A percentile compares a stretch with the other conserved stretches of the same genome.
Evolutionary conservation across 2,113 vertebrate genomes (phyloP).

Genomic region (Sylvietta virens): DNA sequence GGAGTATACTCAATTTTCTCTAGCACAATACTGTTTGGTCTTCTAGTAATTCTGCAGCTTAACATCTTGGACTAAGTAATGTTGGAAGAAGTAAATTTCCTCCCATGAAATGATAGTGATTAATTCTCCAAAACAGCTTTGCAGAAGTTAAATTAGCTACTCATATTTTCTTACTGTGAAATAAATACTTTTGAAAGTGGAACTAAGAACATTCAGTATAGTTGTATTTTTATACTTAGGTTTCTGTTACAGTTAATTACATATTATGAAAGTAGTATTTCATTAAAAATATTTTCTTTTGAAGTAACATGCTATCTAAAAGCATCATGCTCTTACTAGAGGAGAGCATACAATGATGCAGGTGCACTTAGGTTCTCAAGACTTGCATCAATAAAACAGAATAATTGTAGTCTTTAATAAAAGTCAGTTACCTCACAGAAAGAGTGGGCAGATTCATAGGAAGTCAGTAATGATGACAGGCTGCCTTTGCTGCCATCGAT

Average conservation of each 20-base stretch:
- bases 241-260: not conserved
- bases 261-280: not conserved
- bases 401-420: not conserved
- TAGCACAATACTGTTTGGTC: not conserved
- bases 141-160: not conserved
- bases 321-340: not conserved
- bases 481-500: conserved; percentile 64
- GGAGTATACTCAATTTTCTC: not conserved
- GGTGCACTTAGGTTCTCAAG: not conserved
- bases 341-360: not conserved
- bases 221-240: not conserved
- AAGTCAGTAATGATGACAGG: conserved; percentile 16
- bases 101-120: not conserved
- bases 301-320: not conserved
- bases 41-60: not conserved
- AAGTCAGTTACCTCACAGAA: conserved; percentile 74
- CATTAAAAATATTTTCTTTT: not conserved
- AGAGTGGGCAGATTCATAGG: not conserved
- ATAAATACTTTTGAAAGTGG: not conserved
- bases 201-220: not conserved
- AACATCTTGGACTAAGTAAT: not conserved
- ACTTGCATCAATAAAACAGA: not conserved
- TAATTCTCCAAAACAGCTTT: not conserved
- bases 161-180: not conserved
- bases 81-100: not conserved